Evolutionary conservation across 1,140 invertebrate genomes (phyloP).

Genomic region (Papilio xuthus): DNA sequence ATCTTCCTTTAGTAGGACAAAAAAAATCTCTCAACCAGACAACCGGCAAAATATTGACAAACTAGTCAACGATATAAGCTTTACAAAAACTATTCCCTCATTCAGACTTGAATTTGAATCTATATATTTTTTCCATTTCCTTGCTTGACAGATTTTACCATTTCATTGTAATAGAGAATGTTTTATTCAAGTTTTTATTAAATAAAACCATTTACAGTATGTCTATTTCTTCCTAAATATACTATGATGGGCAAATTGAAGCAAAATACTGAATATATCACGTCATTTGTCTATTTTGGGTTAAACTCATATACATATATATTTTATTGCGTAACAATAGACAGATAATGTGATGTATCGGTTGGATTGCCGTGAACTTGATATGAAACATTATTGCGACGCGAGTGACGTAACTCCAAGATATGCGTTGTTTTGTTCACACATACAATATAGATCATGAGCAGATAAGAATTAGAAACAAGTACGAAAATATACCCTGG

Average conservation of each 20-base stretch:
- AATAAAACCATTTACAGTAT: too few species aligned
- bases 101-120: too few species aligned
- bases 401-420: conserved; percentile 4
- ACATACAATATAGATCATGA: neutral
- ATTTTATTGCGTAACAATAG: neutral
- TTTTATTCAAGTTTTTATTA: too few species aligned
- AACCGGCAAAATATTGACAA: too few species aligned
- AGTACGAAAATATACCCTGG: too few species aligned
- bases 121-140: too few species aligned
- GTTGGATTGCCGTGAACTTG: conserved; percentile 8
- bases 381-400: conserved; percentile 5
- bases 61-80: too few species aligned
- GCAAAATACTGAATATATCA: neutral
- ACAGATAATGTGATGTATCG: neutral
- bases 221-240: neutral
- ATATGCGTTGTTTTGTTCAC: neutral
- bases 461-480: neutral
- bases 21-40: too few species aligned
- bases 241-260: neutral
- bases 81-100: too few species aligned
- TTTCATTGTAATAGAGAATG: too few species aligned
- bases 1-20: too few species aligned
- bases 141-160: too few species aligned
- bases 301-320: neutral
- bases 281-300: neutral